phyloP scores from a whole-genome alignment of 2,113 vertebrate species.

The Pteropus alecto region DNA sequence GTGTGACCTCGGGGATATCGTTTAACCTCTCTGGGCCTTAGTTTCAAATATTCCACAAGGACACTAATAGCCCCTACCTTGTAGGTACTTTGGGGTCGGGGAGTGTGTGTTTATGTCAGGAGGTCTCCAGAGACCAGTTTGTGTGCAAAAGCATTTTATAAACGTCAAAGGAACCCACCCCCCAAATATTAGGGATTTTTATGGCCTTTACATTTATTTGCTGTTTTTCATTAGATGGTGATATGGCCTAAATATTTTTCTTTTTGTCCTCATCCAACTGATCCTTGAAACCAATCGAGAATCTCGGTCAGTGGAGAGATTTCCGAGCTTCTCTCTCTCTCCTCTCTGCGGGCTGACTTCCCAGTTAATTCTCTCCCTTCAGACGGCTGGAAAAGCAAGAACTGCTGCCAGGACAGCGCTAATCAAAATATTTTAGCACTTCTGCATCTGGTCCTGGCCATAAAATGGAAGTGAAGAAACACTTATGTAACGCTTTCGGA shows the following conservation, averaged over 20 bases:
- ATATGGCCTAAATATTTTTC: background rate
- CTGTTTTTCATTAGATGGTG: background rate
- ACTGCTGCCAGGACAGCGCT: conserved; percentile 70
- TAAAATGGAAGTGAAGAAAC: conserved; percentile 78
- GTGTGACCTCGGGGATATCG: background rate
- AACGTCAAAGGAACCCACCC: background rate
- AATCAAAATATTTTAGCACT: conserved; percentile 81
- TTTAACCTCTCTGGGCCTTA: background rate
- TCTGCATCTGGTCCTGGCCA: conserved; percentile 75
- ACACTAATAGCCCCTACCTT: background rate
- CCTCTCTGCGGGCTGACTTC: conserved; percentile 61
- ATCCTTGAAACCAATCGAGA: conserved; percentile 47
- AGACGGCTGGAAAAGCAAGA: conserved; percentile 73
- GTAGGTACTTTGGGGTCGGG: accelerated
- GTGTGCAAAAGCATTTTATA: background rate
- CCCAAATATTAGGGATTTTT: background rate
- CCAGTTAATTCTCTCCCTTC: conserved; percentile 64
- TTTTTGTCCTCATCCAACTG: conserved; percentile 20
- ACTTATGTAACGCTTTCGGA: conserved; percentile 77
- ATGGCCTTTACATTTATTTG: background rate
- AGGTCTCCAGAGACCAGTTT: background rate
- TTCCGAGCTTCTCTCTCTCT: background rate
- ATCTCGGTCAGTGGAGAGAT: conserved; percentile 50
- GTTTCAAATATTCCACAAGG: background rate
- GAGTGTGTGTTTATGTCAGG: background rate